phyloP scores from a whole-genome alignment of 2,888 invertebrate genomes.

The Cantharis flavilabris region DNA sequence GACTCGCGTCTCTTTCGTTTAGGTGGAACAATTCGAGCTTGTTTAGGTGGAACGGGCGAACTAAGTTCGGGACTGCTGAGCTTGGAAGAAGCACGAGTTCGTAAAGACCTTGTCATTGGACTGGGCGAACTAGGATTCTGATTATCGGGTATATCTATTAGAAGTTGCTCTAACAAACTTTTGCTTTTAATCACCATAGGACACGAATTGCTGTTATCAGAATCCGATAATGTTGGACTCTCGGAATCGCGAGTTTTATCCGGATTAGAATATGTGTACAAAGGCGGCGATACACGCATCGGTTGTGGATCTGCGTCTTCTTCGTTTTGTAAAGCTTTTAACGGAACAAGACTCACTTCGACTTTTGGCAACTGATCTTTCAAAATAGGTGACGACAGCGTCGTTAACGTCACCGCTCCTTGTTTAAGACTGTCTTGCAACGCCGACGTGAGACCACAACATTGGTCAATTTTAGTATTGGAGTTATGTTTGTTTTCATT shows the following conservation, averaged over 20 bases:
- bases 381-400: slow-evolving; percentile 19
- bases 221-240: slow-evolving; percentile 48
- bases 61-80: slow-evolving; percentile 66
- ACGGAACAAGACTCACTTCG: slow-evolving; percentile 41
- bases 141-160: slow-evolving; percentile 78
- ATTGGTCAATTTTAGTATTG: slow-evolving; percentile 47
- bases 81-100: slow-evolving; percentile 71
- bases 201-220: slow-evolving; percentile 38
- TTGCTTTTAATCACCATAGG: slow-evolving; percentile 58
- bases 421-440: slow-evolving; percentile 49
- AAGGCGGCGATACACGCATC: slow-evolving; percentile 72
- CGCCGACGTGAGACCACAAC: slow-evolving; percentile 50
- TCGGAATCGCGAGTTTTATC: slow-evolving; percentile 60
- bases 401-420: slow-evolving; percentile 37
- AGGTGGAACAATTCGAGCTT: slow-evolving; percentile 23
- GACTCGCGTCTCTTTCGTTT: slow-evolving; percentile 82
- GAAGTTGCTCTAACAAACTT: slow-evolving; percentile 74
- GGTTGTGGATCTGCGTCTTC: slow-evolving; percentile 65
- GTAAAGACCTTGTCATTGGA: slow-evolving; percentile 52
- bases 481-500: slow-evolving; percentile 36
- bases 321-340: slow-evolving; percentile 40
- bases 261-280: slow-evolving; percentile 78
- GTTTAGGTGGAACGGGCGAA: slow-evolving; percentile 41
- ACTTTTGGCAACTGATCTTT: slow-evolving; percentile 37
- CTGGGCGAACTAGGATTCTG: slow-evolving; percentile 51